Evolutionary conservation across 2,888 invertebrate genomes (phyloP), one percentile per base, ranked within the genome.

Genomic region (Ectemnius cavifrons): DNA sequence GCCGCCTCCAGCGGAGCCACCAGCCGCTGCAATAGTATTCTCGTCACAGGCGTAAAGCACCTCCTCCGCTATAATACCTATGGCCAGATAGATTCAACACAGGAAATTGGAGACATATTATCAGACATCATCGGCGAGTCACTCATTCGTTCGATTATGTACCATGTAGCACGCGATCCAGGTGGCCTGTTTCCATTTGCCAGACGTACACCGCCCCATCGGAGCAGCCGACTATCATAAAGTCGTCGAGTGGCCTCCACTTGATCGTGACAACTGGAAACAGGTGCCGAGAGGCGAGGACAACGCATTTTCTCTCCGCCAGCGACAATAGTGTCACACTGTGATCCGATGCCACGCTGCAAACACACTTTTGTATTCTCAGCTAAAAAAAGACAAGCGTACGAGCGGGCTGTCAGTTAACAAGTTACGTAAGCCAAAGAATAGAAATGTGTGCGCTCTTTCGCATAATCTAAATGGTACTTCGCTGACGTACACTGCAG

Each of bases 151-250:
- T 37, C 52, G 16, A 52, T 16, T 16, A 46, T 60, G 88, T 80
- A 93, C 96, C 99, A 90, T 98, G 98, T 0, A 99, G 92, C 11
- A 99, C 98, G 63, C 99, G 93, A 91, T 99, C 99, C 85, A 99
- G 92, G 89, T 99, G 98, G 0, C 98, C 98, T 1, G 99, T 99
- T 92, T 99, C 99, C 98, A 99, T 99, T 93, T 99, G 99, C 99
- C 99, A 99, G 0, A 99, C 98, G 91, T 98, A 99, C 1, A 99
- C 98, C 0, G 98, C 97, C 2, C 99, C 98, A 91, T 99, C 99
- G 6, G 97, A 97, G 91, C 98, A 98, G 0, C 97, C 98, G 18
- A 99, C 97, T 80, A 99, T 96, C 94, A 99, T 96, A 89, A 99
- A 99, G 91, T 99, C 99, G 89, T 99, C 99, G 2, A 98, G 93